Evolutionary conservation across 2,888 invertebrate genomes (phyloP).

Genomic region (Patella ulyssiponensis): DNA sequence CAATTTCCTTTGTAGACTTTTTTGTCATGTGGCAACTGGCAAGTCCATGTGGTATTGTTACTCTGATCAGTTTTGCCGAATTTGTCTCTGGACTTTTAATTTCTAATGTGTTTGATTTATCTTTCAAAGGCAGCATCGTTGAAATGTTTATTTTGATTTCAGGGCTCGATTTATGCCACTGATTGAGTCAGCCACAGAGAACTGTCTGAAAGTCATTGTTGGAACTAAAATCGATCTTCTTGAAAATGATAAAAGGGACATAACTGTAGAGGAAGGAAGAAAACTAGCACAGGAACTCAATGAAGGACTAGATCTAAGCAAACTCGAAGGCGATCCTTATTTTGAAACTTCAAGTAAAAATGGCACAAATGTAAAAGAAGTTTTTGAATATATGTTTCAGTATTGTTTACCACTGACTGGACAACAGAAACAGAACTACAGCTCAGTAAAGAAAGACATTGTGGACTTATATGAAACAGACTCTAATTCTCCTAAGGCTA

Average conservation of each 20-base stretch:
- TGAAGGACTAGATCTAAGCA: constrained; percentile 47
- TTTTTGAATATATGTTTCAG: constrained; percentile 69
- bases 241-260: constrained; percentile 45
- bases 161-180: constrained; percentile 68
- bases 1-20: too few species aligned
- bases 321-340: constrained; percentile 57
- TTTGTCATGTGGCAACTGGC: too few species aligned
- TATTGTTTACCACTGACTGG: constrained; percentile 54
- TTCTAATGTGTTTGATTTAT: too few species aligned
- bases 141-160: constrained; percentile 33
- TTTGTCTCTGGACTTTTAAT: too few species aligned
- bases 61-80: too few species aligned
- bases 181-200: constrained; percentile 61
- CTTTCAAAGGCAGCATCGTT: background rate
- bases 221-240: constrained; percentile 67
- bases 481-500: background rate
- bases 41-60: too few species aligned
- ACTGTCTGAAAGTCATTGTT: constrained; percentile 66
- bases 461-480: constrained; percentile 32
- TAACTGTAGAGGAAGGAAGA: constrained; percentile 59
- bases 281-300: constrained; percentile 59
- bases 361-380: constrained; percentile 62
- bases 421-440: constrained; percentile 25
- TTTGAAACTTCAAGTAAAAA: constrained; percentile 69
- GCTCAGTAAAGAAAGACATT: constrained; percentile 4